Evolutionary conservation across 1,140 invertebrate genomes (phyloP), one percentile per base, ranked within the genome.

Genomic region (Brachionus manjavacas): DNA sequence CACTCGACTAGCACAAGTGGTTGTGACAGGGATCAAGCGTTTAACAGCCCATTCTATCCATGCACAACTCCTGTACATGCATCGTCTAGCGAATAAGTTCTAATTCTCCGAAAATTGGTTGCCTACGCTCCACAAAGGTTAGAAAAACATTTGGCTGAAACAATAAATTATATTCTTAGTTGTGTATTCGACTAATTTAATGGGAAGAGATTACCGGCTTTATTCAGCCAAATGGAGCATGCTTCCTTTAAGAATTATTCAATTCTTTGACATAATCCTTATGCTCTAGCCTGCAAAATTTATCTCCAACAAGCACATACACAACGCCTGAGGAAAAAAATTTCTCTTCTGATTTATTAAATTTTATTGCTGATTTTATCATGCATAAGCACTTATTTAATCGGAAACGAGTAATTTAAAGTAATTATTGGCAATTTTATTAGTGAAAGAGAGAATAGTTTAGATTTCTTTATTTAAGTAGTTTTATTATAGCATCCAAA

Each of bases 341-440:
- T 64, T 46, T 46, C 14, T 46, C 43, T 43, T 72, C 35, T 72
- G 35, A 72, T 72, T 72, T 39, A 41, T 39, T 72, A 72, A 72
- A 72, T 39, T 39, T 39, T 39, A 72, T 20, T 39, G 35, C 68
- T 72, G n/a, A 72, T 39, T 72, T 72, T 72, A 72, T 72, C 68
- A 72, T 72, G 68, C 68, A 72, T 72, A 72, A 72, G 68, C 28
- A 72, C 35, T 72, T 68, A 68, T 68, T 68, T 68, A 72, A 72
- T 72, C 68, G 68, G 68, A 72, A 72, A 41, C 28, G 68, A 72
- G 35, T 72, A 72, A 72, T 72, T 68, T 72, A 72, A 16, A 72
- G 68, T 41, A 39, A 72, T 72, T 72, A 39, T 72, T 39, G 28
- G 16, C 35, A 39, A 39, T 39, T 46, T 46, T 46, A 46, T 46